These are phyloP conservation scores for Phrynosoma blainvillii DNA, from an alignment of 2,113 vertebrate species.

Conservation along the genomic window DNA sequence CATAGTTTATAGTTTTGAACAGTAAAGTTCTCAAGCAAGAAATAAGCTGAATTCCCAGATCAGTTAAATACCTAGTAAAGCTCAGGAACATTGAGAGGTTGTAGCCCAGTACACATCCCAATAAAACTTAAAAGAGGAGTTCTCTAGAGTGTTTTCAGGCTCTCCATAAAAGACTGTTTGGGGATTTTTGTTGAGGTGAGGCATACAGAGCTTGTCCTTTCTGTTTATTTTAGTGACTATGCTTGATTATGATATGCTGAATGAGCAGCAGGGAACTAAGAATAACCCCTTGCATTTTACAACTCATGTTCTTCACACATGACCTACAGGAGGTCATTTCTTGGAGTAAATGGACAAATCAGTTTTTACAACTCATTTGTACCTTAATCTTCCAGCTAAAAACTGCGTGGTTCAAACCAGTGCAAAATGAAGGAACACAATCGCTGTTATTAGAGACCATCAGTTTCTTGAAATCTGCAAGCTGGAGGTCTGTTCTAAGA, in stretches of 20 bases:
- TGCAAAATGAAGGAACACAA: accelerated
- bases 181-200: background rate
- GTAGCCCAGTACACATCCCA: slow-evolving; percentile 23
- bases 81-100: background rate
- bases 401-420: background rate
- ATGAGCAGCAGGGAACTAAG: background rate
- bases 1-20: slow-evolving; percentile 23
- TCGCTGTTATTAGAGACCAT: background rate
- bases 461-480: background rate
- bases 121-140: accelerated
- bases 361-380: background rate
- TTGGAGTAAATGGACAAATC: background rate
- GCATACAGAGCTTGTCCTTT: accelerated
- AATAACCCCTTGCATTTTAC: background rate
- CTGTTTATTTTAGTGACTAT: background rate
- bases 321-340: background rate
- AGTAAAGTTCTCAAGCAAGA: slow-evolving; percentile 35
- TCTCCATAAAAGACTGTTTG: background rate
- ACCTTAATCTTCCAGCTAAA: background rate
- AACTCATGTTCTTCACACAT: background rate
- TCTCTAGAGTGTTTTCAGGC: accelerated
- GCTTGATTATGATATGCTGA: background rate
- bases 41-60: slow-evolving; percentile 27
- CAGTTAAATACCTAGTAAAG: background rate
- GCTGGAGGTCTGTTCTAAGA: background rate